Evolutionary conservation across 2,888 invertebrate genomes (phyloP), one percentile per base, ranked within the genome.

Genomic region (Spodoptera littoralis): DNA sequence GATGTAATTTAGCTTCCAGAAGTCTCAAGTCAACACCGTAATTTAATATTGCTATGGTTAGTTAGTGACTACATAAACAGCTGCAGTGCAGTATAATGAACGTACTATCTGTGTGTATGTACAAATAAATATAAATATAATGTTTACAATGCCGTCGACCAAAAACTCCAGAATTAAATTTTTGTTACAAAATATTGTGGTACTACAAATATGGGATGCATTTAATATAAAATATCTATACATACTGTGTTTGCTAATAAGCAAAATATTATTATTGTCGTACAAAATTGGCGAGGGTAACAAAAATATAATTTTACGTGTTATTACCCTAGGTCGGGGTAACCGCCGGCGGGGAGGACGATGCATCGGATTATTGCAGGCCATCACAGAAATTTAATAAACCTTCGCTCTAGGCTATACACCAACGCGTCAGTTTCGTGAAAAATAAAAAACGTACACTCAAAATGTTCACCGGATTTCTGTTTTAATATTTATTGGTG

Each of bases 361-460:
- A 48, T 79, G 70, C 75, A 79, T 76, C 69, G 69, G 76, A 78
- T 81, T 83, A 85, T 78, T 80, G 80, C 82, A 70, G 65, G 79
- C 77, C 70, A 68, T 70, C 72, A 76, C 69, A 61, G 65, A 84
- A 84, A 87, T 86, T 82, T 83, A 86, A 87, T 87, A 85, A 87
- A 73, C 70, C 68, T 9, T 62, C 59, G 80, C 83, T 77, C 60
- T 65, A 49, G 76, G 82, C 81, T 59, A 69, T 71, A 44, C 52
- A 59, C 54, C 60, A 44, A 59, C 55, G 69, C 53, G 67, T 65
- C 64, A 70, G 65, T 64, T 64, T 47, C 62, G 53, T 68, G 55
- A 73, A 76, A 79, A 79, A 71, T 71, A 70, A 67, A 70, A 60
- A 24, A 44, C 3, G 12, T 44, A 11, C 24, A 58, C 48, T 55